phyloP scores from a whole-genome alignment of 2,888 invertebrate species.

The Eucera pruinosa region DNA sequence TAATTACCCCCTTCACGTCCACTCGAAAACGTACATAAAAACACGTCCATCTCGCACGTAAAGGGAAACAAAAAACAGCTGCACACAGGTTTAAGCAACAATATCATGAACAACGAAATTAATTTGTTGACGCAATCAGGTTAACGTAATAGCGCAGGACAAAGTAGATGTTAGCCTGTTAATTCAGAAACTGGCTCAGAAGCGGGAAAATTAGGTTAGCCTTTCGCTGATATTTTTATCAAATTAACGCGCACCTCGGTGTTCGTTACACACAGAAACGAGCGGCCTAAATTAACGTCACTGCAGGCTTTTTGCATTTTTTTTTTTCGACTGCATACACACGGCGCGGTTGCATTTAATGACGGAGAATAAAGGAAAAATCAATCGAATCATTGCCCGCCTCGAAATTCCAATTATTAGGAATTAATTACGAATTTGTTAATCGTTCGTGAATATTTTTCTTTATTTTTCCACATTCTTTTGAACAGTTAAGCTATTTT shows the following conservation, averaged over 20 bases:
- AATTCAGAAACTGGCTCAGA: constrained; percentile 41
- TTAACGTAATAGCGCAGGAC: constrained; percentile 40
- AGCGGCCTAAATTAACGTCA: constrained; percentile 13
- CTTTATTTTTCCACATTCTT: too few relatives aligned
- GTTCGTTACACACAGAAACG: constrained; percentile 27
- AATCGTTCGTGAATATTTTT: too few relatives aligned
- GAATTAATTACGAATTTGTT: too few relatives aligned
- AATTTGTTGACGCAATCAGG: constrained; percentile 43
- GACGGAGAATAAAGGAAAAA: not conserved
- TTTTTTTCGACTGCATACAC: not conserved
- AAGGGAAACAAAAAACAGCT: not conserved
- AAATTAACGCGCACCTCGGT: constrained; percentile 30
- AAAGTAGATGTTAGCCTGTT: constrained; percentile 45
- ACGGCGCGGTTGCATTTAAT: not conserved
- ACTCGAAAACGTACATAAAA: too few relatives aligned
- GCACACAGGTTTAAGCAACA: constrained; percentile 17
- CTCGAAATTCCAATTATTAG: not conserved
- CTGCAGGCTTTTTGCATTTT: not conserved
- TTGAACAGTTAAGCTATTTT: too few relatives aligned
- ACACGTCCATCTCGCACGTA: too few relatives aligned
- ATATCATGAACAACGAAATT: constrained; percentile 45
- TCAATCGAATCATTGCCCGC: too few relatives aligned
- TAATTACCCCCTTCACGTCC: too few relatives aligned
- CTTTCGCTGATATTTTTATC: constrained; percentile 45
- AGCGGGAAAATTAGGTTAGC: constrained; percentile 42